Conservation (phyloP, 2,113 vertebrate genomes). For the Odontesthes bonariensis region DNA sequence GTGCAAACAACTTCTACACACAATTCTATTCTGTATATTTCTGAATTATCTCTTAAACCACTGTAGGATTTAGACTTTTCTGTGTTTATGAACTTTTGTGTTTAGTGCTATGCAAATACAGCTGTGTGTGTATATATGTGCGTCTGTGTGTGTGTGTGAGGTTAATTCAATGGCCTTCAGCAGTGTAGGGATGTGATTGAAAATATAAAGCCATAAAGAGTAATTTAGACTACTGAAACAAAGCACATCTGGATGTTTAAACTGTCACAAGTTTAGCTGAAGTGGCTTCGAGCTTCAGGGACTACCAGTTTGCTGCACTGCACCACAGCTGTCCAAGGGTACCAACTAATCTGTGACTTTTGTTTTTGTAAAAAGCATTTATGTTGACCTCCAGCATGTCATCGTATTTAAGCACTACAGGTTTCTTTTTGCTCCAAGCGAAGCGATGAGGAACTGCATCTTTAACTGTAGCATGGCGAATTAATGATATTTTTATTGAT, state of each 20-base stretch:
- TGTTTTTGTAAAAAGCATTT: constrained; percentile 52
- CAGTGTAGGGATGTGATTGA: constrained; percentile 23
- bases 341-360: constrained; percentile 30
- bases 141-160: constrained; percentile 12
- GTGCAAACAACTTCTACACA: constrained; percentile 40
- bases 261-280: constrained; percentile 24
- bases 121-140: constrained; percentile 20
- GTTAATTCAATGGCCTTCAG: constrained; percentile 39
- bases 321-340: constrained; percentile 21
- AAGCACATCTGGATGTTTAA: not conserved
- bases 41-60: constrained; percentile 48
- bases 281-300: constrained; percentile 24
- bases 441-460: constrained; percentile 22
- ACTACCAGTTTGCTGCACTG: constrained; percentile 7
- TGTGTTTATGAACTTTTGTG: constrained; percentile 35
- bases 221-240: constrained; percentile 41
- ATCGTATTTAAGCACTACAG: constrained; percentile 61
- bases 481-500: constrained; percentile 70
- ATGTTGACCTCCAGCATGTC: constrained; percentile 29
- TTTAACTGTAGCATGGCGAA: constrained; percentile 37
- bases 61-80: constrained; percentile 22
- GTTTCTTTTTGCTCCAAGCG: constrained; percentile 47
- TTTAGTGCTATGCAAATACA: constrained; percentile 58
- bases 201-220: constrained; percentile 61
- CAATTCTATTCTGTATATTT: constrained; percentile 33